Conservation (phyloP, 2,888 invertebrate species). For the Cosmia pyralina region DNA sequence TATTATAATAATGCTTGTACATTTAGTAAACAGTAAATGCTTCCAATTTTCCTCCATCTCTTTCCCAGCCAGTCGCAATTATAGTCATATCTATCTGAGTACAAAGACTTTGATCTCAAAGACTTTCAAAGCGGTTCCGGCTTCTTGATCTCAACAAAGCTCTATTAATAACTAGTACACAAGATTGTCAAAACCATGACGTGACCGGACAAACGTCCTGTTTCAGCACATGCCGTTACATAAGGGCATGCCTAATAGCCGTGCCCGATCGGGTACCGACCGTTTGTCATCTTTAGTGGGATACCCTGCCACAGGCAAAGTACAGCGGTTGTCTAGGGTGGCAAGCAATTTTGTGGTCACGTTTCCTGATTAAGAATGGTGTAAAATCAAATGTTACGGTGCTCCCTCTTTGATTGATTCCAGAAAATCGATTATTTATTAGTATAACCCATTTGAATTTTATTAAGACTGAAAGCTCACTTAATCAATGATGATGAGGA, state of each 20-base stretch:
- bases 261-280: not conserved
- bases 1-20: not conserved
- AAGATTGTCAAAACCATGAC: slow-evolving; percentile 9
- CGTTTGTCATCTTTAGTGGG: slow-evolving; percentile 49
- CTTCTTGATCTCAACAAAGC: slow-evolving; percentile 6
- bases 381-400: slow-evolving; percentile 3
- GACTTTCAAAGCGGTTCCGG: slow-evolving; percentile 18
- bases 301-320: not conserved
- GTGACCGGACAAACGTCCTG: slow-evolving; percentile 14
- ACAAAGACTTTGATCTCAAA: slow-evolving; percentile 32
- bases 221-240: slow-evolving; percentile 16
- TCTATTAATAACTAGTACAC: slow-evolving; percentile 3
- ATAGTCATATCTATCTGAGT: slow-evolving; percentile 1
- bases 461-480: not conserved
- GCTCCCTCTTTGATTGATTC: not conserved
- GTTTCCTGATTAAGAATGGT: not conserved
- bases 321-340: not conserved
- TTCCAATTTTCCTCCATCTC: not conserved
- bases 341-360: slow-evolving; percentile 26
- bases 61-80: not conserved
- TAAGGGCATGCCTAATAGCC: slow-evolving; percentile 19
- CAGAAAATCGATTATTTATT: not conserved
- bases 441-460: not conserved
- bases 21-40: not conserved
- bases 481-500: not conserved